phyloP scores from a whole-genome alignment of 2,113 vertebrate genomes.

The Mus pahari region DNA sequence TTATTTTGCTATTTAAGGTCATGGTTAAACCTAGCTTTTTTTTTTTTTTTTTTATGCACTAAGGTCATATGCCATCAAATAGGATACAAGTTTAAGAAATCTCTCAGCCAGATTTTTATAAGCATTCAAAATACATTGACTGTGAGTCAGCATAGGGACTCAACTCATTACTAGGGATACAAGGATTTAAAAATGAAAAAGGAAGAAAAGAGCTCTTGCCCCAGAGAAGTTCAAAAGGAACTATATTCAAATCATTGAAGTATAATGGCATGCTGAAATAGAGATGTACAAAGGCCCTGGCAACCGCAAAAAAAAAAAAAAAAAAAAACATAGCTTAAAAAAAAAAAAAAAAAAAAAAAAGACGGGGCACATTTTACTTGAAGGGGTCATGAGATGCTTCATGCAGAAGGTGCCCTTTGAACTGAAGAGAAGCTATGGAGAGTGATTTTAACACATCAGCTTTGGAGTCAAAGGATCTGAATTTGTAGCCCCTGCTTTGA shows the following conservation, averaged over 20 bases:
- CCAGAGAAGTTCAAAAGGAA: slow-evolving; percentile 36
- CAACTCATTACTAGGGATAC: slow-evolving; percentile 29
- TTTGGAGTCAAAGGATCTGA: slow-evolving; percentile 26
- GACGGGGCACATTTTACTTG: slow-evolving; percentile 8
- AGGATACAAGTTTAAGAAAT: background rate
- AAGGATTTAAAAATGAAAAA: background rate
- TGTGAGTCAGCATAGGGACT: background rate
- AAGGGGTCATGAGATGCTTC: background rate
- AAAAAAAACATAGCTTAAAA: too few species aligned
- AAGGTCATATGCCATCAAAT: background rate
- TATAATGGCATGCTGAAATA: slow-evolving; percentile 36
- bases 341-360: background rate
- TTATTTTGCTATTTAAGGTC: slow-evolving; percentile 1
- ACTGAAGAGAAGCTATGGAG: slow-evolving; percentile 12
- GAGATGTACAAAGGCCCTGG: background rate
- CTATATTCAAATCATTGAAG: slow-evolving; percentile 50
- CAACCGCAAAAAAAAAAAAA: too few species aligned
- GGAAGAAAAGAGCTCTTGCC: background rate
- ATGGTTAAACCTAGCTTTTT: background rate
- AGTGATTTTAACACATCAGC: slow-evolving; percentile 51
- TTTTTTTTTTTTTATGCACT: background rate
- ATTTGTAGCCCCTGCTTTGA: slow-evolving; percentile 23
- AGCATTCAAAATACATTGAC: background rate
- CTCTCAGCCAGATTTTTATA: slow-evolving; percentile 15
- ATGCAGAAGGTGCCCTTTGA: slow-evolving; percentile 42